Evolutionary conservation across 92 coral and sea anemone species (phyloP).

Genomic region (Umimayanthus chanpuru): DNA sequence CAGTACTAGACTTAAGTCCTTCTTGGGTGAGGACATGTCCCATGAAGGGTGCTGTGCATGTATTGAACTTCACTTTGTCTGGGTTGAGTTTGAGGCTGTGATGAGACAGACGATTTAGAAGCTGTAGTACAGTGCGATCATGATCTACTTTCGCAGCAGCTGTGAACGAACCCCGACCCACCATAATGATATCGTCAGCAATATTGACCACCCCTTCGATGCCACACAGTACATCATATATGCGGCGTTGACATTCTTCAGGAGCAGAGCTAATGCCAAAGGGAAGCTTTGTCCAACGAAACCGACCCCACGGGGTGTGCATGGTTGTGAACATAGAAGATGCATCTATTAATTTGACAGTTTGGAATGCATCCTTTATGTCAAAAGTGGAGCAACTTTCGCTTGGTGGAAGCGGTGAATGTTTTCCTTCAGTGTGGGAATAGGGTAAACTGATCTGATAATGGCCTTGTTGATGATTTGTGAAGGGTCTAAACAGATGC

Average conservation of each 20-base stretch:
- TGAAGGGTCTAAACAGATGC: conserved; percentile 54
- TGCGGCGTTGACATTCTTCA: conserved; percentile 55
- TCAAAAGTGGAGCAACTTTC: conserved; percentile 62
- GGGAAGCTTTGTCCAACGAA: conserved; percentile 63
- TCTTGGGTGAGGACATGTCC: conserved; percentile 55
- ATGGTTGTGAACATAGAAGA: conserved; percentile 55
- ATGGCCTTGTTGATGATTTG: conserved; percentile 55
- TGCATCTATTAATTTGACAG: conserved; percentile 36
- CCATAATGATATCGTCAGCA: conserved; percentile 56
- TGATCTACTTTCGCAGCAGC: conserved; percentile 43
- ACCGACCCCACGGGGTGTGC: conserved; percentile 53
- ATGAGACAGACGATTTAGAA: conserved; percentile 48
- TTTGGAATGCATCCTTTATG: conserved; percentile 64
- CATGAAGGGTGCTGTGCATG: conserved; percentile 56
- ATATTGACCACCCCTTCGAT: conserved; percentile 57
- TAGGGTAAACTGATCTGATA: conserved; percentile 57
- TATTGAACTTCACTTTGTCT: conserved; percentile 46
- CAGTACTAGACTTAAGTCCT: conserved; percentile 50
- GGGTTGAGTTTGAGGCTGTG: conserved; percentile 72
- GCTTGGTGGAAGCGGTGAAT: conserved; percentile 64
- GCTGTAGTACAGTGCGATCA: conserved; percentile 40
- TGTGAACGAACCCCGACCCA: conserved; percentile 43
- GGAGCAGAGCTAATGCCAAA: conserved; percentile 61
- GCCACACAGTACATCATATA: conserved; percentile 60
- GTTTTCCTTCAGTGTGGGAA: conserved; percentile 57